These are phyloP conservation scores for Cyaniris semiargus DNA, from an alignment of 2,888 invertebrate species.

Conservation along the genomic window DNA sequence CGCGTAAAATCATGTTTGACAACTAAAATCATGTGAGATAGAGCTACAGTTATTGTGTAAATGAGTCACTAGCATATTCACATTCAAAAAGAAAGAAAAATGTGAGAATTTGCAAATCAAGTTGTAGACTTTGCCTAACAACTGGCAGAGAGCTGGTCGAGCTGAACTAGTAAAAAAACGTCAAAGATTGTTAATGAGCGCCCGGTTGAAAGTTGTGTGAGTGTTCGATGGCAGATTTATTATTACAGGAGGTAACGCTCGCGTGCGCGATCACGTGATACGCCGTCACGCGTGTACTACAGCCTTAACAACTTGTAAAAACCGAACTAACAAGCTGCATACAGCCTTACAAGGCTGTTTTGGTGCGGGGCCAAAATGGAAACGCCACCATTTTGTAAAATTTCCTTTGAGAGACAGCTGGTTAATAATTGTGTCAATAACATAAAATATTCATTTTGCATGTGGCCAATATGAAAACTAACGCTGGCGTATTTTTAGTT, in stretches of 20 bases:
- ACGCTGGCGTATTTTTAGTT: not conserved
- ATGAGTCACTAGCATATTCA: not conserved
- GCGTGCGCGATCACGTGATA: constrained; percentile 76
- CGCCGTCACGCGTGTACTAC: constrained; percentile 73
- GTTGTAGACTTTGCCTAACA: not conserved
- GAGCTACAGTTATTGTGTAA: not conserved
- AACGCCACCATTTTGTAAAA: not conserved
- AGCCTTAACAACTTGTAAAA: constrained; percentile 68
- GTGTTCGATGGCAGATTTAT: constrained; percentile 49
- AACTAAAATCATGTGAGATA: not conserved
- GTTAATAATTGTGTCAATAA: not conserved
- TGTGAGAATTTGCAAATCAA: constrained; percentile 1
- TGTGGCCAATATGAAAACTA: too few species aligned
- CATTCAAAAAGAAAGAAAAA: not conserved
- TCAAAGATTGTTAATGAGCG: constrained; percentile 42
- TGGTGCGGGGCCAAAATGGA: not conserved
- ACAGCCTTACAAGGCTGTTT: not conserved
- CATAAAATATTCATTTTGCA: not conserved
- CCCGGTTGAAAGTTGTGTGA: constrained; percentile 43
- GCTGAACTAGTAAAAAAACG: constrained; percentile 38
- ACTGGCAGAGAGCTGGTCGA: not conserved
- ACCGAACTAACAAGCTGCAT: constrained; percentile 65
- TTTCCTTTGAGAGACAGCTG: not conserved
- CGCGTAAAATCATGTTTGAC: not conserved
- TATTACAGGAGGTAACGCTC: constrained; percentile 54